These are phyloP conservation scores for Phasia obesa DNA, from an alignment of 2,888 invertebrate genomes.

Conservation along the genomic window DNA sequence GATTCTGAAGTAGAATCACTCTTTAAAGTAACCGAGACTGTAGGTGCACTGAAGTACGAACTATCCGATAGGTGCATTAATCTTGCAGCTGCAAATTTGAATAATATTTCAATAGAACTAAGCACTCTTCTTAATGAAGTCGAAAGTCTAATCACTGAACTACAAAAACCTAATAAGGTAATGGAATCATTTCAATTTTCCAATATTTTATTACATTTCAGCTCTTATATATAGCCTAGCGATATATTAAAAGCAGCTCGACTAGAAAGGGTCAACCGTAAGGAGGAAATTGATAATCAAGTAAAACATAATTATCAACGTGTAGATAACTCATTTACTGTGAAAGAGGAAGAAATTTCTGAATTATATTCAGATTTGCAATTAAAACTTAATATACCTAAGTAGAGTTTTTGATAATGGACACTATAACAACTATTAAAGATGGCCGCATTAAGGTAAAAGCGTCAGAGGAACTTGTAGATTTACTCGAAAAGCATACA, in stretches of 20 bases:
- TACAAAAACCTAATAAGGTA: conserved; percentile 38
- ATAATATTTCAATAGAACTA: conserved; percentile 72
- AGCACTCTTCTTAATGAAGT: conserved; percentile 73
- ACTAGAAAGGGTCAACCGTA: conserved; percentile 85
- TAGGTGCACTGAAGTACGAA: conserved; percentile 90
- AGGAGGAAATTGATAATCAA: conserved; percentile 90
- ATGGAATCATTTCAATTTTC: neutral
- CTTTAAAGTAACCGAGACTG: conserved; percentile 89
- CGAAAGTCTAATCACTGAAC: conserved; percentile 63
- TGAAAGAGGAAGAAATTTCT: conserved; percentile 89
- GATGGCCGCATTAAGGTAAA: conserved; percentile 86
- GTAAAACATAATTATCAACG: conserved; percentile 89
- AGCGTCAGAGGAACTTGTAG: conserved; percentile 85
- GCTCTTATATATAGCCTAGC: conserved; percentile 68
- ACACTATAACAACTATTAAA: conserved; percentile 85
- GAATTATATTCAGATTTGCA: conserved; percentile 90
- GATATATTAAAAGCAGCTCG: conserved; percentile 76
- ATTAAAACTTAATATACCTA: conserved; percentile 86
- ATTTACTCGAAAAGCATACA: conserved; percentile 84
- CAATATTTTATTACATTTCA: neutral
- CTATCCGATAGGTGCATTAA: conserved; percentile 88
- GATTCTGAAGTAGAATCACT: conserved; percentile 91
- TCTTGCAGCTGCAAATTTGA: conserved; percentile 81
- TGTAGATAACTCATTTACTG: conserved; percentile 90
- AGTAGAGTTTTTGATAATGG: conserved; percentile 79